These are phyloP conservation scores for Pipra filicauda DNA, from an alignment of 2,113 vertebrate genomes.

Conservation along the genomic window DNA sequence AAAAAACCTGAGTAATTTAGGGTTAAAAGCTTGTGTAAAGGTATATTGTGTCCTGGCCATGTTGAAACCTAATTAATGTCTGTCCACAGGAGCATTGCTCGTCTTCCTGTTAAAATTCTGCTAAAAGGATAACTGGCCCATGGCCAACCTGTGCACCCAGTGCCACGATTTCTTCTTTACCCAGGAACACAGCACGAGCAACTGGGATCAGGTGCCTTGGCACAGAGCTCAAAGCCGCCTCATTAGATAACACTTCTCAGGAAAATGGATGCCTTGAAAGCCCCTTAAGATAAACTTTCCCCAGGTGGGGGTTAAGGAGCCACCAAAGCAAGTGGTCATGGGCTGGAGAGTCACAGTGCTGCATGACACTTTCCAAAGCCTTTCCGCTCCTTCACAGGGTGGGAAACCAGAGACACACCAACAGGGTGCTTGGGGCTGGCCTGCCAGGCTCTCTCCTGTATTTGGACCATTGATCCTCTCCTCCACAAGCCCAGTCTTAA, in stretches of 20 bases:
- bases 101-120: constrained; percentile 26
- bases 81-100: neutral
- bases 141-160: neutral
- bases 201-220: neutral
- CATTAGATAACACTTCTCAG: neutral
- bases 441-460: neutral
- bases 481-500: neutral
- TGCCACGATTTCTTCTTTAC: neutral
- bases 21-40: neutral
- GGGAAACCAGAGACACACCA: neutral
- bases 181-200: neutral
- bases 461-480: neutral
- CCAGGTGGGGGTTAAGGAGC: neutral
- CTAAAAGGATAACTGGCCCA: neutral
- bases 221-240: neutral
- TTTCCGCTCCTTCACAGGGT: neutral
- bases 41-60: neutral
- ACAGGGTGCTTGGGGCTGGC: neutral
- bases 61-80: constrained; percentile 32
- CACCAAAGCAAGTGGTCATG: neutral
- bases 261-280: neutral
- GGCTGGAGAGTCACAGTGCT: neutral
- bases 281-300: neutral
- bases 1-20: neutral
- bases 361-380: neutral